These are phyloP conservation scores for Helostoma temminkii DNA, from an alignment of 2,797 vertebrate species.

Conservation along the genomic window DNA sequence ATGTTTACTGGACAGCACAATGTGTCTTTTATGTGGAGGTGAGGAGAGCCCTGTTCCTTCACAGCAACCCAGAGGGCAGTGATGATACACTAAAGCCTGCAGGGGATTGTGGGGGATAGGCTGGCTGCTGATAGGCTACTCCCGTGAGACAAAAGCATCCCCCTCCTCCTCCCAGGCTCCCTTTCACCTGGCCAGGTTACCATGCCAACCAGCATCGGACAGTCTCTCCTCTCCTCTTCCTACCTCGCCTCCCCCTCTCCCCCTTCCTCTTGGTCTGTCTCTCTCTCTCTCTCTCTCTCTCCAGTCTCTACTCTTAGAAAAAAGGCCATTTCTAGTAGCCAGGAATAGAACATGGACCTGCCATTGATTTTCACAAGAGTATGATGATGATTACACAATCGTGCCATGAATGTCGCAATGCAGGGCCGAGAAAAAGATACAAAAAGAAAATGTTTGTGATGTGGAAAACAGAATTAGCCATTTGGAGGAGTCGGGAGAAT, in stretches of 20 bases:
- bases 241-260: slow-evolving; percentile 21
- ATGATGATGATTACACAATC: slow-evolving; percentile 76
- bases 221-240: slow-evolving; percentile 66
- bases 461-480: slow-evolving; percentile 49
- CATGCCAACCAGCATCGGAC: slow-evolving; percentile 86
- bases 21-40: slow-evolving; percentile 67
- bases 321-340: slow-evolving; percentile 80
- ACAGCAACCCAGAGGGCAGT: slow-evolving; percentile 82
- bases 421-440: slow-evolving; percentile 51
- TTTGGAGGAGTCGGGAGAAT: slow-evolving; percentile 33
- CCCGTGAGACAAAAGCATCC: slow-evolving; percentile 76
- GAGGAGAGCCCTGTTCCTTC: slow-evolving; percentile 78
- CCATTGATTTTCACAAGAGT: slow-evolving; percentile 82
- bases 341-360: slow-evolving; percentile 83
- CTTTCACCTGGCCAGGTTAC: slow-evolving; percentile 88
- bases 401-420: slow-evolving; percentile 72
- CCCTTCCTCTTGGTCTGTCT: slow-evolving; percentile 15
- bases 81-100: slow-evolving; percentile 79
- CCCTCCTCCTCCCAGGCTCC: slow-evolving; percentile 75
- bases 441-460: slow-evolving; percentile 43
- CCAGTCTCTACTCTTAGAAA: slow-evolving; percentile 70
- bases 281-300: slow-evolving; percentile 37
- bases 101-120: slow-evolving; percentile 79
- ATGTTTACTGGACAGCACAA: slow-evolving; percentile 48
- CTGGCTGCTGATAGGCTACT: slow-evolving; percentile 81